Conservation (phyloP, 1,140 invertebrate genomes). For the Calephelis nemesis region DNA sequence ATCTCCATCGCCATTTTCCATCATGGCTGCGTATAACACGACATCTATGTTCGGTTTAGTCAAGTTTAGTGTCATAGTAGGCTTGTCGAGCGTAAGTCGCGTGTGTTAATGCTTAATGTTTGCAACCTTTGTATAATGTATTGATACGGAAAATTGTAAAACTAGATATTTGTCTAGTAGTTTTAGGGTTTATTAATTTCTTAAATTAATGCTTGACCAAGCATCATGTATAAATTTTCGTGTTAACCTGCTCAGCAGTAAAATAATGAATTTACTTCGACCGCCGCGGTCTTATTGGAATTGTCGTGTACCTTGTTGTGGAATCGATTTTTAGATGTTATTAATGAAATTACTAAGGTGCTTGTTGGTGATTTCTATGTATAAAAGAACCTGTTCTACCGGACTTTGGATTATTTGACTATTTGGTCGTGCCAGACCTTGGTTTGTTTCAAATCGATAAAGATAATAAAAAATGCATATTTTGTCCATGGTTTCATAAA, state of each 20-base stretch:
- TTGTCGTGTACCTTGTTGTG: slow-evolving; percentile 69
- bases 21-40: slow-evolving; percentile 62
- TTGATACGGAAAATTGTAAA: slow-evolving; percentile 46
- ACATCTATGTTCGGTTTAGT: slow-evolving; percentile 70
- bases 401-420: slow-evolving; percentile 41
- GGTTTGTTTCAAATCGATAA: slow-evolving; percentile 60
- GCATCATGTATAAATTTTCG: slow-evolving; percentile 27
- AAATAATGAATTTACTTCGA: slow-evolving; percentile 72
- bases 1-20: slow-evolving; percentile 68
- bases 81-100: slow-evolving; percentile 49
- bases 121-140: slow-evolving; percentile 61
- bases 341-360: slow-evolving; percentile 76
- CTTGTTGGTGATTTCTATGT: slow-evolving; percentile 64
- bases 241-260: slow-evolving; percentile 47
- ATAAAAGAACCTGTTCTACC: slow-evolving; percentile 49
- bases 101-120: slow-evolving; percentile 48
- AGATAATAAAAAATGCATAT: slow-evolving; percentile 77
- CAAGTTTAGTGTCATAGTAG: slow-evolving; percentile 71
- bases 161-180: slow-evolving; percentile 32
- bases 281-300: slow-evolving; percentile 67
- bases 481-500: slow-evolving; percentile 67
- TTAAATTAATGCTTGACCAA: slow-evolving; percentile 30
- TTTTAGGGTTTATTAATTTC: slow-evolving; percentile 29
- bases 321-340: slow-evolving; percentile 77
- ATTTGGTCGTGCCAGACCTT: slow-evolving; percentile 30